Conservation (phyloP, 30 jellyfish, hydroid and myxozoan species). For the Chrysaora quinquecirrha region DNA sequence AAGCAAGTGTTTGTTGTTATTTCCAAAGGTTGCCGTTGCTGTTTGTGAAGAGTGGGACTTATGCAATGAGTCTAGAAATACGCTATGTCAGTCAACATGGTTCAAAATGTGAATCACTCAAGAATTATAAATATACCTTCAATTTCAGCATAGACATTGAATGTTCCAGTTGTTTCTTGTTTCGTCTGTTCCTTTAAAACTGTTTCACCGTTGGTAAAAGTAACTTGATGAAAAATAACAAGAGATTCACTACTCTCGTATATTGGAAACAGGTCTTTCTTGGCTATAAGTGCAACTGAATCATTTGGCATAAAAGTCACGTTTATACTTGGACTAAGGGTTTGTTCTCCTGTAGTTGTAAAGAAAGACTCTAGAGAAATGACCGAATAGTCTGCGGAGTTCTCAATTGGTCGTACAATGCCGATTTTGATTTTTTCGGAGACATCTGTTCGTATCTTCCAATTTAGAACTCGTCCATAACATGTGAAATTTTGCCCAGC, state of each 20-base stretch:
- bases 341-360: background rate
- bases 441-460: background rate
- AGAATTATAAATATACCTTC: no score
- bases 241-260: background rate
- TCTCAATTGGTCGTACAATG: background rate
- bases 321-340: background rate
- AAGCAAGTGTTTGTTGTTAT: no score
- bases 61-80: no score
- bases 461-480: background rate
- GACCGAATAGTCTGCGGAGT: background rate
- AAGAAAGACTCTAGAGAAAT: no score
- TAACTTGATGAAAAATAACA: background rate
- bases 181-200: background rate
- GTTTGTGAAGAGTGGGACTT: no score
- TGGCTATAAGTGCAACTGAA: background rate
- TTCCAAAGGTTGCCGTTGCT: no score
- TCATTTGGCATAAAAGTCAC: background rate
- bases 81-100: no score
- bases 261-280: background rate
- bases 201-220: background rate
- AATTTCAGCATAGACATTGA: background rate
- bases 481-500: background rate
- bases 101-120: no score
- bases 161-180: background rate
- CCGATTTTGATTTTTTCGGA: background rate